A percentile compares a stretch with the other conserved stretches of the same genome.
These are phyloP conservation scores for Hypselothyrea guttata DNA, from an alignment of 2,888 invertebrate species.

Conservation along the genomic window DNA sequence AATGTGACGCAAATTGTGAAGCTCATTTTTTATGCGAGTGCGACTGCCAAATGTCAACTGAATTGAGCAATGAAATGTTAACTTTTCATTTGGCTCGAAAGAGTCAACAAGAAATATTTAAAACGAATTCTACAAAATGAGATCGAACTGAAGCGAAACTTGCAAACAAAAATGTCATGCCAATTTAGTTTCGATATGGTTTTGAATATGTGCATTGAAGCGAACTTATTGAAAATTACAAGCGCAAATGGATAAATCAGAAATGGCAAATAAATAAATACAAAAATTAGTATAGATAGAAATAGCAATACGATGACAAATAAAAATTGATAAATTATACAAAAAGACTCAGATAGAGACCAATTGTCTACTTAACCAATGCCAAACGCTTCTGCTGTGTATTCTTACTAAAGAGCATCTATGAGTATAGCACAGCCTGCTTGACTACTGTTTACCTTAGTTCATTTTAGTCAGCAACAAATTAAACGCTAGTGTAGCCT, in stretches of 20 bases:
- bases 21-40: slow-evolving; percentile 73
- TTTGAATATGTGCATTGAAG: background rate
- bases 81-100: slow-evolving; percentile 65
- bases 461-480: slow-evolving; percentile 2
- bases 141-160: slow-evolving; percentile 7
- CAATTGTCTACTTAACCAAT: too few species aligned
- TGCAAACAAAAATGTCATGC: slow-evolving; percentile 5
- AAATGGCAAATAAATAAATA: too few species aligned
- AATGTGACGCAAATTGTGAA: slow-evolving; percentile 38
- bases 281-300: too few species aligned
- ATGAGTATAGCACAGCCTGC: too few species aligned
- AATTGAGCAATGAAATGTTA: slow-evolving; percentile 77
- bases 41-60: slow-evolving; percentile 72
- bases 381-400: too few species aligned
- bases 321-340: too few species aligned
- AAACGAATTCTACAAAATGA: slow-evolving; percentile 18
- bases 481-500: too few species aligned
- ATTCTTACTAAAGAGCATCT: too few species aligned
- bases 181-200: slow-evolving; percentile 13
- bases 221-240: too few species aligned
- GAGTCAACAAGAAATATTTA: slow-evolving; percentile 23
- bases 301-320: too few species aligned
- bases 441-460: background rate
- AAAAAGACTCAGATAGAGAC: too few species aligned
- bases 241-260: too few species aligned